Evolutionary conservation across 2,888 invertebrate species (phyloP).

Genomic region (Onthophagus sagittarius): DNA sequence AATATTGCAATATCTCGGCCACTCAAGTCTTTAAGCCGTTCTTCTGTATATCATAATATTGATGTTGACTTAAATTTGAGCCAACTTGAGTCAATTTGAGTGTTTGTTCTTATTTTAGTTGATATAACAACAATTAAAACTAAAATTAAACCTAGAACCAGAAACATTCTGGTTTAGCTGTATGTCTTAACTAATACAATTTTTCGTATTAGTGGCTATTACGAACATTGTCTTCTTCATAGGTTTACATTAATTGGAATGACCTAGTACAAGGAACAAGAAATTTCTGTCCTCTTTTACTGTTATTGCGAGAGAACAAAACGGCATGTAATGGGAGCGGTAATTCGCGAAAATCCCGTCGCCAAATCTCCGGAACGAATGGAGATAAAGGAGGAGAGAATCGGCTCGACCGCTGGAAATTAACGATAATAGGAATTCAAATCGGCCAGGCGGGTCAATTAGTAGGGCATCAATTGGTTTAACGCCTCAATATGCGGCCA

Average conservation of each 20-base stretch:
- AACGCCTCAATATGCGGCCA: slow-evolving; percentile 11
- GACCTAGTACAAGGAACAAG: background rate
- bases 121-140: too few relatives aligned
- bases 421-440: slow-evolving; percentile 11
- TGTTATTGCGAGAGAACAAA: background rate
- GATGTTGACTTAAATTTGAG: too few relatives aligned
- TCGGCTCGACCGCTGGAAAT: slow-evolving; percentile 4
- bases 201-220: too few relatives aligned
- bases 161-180: too few relatives aligned
- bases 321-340: background rate
- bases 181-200: too few relatives aligned
- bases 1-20: too few relatives aligned
- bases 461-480: slow-evolving; percentile 14
- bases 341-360: background rate
- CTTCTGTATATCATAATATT: too few relatives aligned
- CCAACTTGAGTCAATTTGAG: too few relatives aligned
- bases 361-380: background rate
- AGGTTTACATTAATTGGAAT: background rate
- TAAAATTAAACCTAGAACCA: too few relatives aligned
- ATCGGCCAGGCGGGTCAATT: slow-evolving; percentile 13
- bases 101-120: too few relatives aligned
- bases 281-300: background rate
- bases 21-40: too few relatives aligned
- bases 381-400: background rate
- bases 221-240: too few relatives aligned